Evolutionary conservation across 2,888 invertebrate genomes (phyloP).

Genomic region (Drosophila parthenogenetica): DNA sequence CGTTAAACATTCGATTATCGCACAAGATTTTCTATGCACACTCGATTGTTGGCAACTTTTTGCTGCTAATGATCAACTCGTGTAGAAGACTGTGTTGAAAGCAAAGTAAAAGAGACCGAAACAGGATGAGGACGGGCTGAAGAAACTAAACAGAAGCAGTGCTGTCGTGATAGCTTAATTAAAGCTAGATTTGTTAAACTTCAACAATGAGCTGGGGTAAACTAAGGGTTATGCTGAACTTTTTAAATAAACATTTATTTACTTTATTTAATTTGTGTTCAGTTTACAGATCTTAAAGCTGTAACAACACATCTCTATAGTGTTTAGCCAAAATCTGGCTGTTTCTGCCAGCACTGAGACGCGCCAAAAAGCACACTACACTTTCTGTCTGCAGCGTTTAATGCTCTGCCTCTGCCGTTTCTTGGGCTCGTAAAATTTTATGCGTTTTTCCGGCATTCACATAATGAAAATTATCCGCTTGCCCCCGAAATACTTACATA

Average conservation of each 20-base stretch:
- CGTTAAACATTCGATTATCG: constrained; percentile 79
- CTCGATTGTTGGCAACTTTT: constrained; percentile 39
- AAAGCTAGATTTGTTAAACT: no score
- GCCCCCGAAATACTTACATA: constrained; percentile 34
- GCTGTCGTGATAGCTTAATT: no score
- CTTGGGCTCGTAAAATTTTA: constrained; percentile 84
- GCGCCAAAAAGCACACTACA: constrained; percentile 77
- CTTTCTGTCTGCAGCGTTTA: constrained; percentile 73
- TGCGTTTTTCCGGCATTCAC: constrained; percentile 83
- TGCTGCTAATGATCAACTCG: constrained; percentile 73
- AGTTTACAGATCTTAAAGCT: no score
- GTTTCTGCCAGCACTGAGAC: constrained; percentile 2
- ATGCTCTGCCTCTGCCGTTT: constrained; percentile 56
- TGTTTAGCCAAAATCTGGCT: not conserved
- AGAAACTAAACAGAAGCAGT: not conserved
- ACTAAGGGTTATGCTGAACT: no score
- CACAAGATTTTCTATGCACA: constrained; percentile 38
- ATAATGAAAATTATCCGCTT: constrained; percentile 77
- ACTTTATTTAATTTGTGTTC: no score
- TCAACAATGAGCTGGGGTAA: no score
- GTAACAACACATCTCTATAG: no score
- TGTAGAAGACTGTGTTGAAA: constrained; percentile 66
- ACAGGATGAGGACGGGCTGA: constrained; percentile 3
- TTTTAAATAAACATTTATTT: no score
- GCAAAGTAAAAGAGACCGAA: constrained; percentile 36